phyloP scores from a whole-genome alignment of 1,140 invertebrate genomes.

The Scaptomyza montana region DNA sequence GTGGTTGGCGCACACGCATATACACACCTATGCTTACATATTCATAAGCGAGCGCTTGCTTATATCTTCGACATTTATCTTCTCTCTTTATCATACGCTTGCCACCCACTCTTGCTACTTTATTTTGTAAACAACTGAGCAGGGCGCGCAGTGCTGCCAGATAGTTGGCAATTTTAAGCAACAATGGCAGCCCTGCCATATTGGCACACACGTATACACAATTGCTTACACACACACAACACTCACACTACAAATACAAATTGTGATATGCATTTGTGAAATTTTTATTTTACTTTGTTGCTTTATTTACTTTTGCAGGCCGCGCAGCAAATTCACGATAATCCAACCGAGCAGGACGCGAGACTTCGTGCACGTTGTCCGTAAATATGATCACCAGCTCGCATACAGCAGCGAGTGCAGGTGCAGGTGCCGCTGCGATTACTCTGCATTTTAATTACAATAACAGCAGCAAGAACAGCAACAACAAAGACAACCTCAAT shows the following conservation, averaged over 20 bases:
- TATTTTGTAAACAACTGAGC: constrained; percentile 76
- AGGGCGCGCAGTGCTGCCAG: constrained; percentile 57
- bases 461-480: constrained; percentile 35
- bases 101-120: constrained; percentile 43
- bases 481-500: constrained; percentile 5
- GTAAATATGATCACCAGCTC: constrained; percentile 61
- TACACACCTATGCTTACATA: neutral
- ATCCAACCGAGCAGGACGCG: constrained; percentile 25
- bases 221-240: constrained; percentile 11
- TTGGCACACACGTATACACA: constrained; percentile 34
- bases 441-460: constrained; percentile 67
- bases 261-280: constrained; percentile 65
- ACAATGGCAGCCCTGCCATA: constrained; percentile 57
- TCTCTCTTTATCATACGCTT: constrained; percentile 22
- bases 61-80: constrained; percentile 31
- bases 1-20: constrained; percentile 55
- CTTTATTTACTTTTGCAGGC: constrained; percentile 37
- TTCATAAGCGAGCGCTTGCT: constrained; percentile 15
- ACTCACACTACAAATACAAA: neutral
- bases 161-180: constrained; percentile 46
- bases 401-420: constrained; percentile 30
- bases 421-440: constrained; percentile 51
- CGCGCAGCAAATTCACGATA: constrained; percentile 22
- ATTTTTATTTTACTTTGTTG: constrained; percentile 50
- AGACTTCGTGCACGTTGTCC: neutral